Conservation (phyloP, 2,888 invertebrate species). For the Kuschelorhynchus macadamiae region DNA sequence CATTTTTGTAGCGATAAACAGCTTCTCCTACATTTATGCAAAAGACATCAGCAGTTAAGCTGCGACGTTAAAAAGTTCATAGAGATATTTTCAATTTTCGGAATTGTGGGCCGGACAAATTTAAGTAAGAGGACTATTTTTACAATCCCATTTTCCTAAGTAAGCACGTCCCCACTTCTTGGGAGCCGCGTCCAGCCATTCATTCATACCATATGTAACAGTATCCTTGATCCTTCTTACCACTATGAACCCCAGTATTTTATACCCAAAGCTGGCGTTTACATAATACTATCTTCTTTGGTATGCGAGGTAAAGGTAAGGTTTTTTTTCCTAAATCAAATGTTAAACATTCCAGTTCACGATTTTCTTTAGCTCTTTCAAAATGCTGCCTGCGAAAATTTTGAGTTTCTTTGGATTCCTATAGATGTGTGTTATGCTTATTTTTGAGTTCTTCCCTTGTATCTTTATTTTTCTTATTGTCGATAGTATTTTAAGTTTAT, state of each 20-base stretch:
- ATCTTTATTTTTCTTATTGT: too few relatives aligned
- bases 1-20: conserved; percentile 29
- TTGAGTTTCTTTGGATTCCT: conserved; percentile 24
- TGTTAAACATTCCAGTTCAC: conserved; percentile 67
- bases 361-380: conserved; percentile 30
- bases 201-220: conserved; percentile 53
- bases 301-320: conserved; percentile 40
- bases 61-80: conserved; percentile 29
- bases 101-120: conserved; percentile 14
- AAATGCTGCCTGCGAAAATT: conserved; percentile 23
- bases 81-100: conserved; percentile 21
- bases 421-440: conserved; percentile 9
- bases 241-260: conserved; percentile 53
- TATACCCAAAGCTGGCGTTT: conserved; percentile 58
- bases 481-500: too few relatives aligned
- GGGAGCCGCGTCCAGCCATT: conserved; percentile 54
- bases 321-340: conserved; percentile 60
- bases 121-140: conserved; percentile 32
- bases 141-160: conserved; percentile 48
- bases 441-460: too few relatives aligned
- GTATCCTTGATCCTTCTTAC: conserved; percentile 37
- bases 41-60: conserved; percentile 1
- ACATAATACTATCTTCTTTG: conserved; percentile 55
- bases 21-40: conserved; percentile 40
- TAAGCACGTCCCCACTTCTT: conserved; percentile 50